These are phyloP conservation scores for Eremobia ochroleuca DNA, from an alignment of 2,888 invertebrate genomes.

Conservation along the genomic window DNA sequence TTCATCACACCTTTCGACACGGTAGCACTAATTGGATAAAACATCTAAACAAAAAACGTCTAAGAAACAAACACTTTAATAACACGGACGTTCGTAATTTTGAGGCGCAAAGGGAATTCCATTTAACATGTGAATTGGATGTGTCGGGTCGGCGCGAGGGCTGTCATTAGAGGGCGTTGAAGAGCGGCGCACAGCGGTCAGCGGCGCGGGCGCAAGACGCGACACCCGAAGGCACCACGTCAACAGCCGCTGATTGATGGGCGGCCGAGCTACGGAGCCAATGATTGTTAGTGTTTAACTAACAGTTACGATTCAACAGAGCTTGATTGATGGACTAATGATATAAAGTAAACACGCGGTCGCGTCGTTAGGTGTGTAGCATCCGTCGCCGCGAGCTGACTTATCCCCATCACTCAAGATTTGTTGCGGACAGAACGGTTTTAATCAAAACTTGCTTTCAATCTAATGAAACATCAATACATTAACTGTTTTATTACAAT, in stretches of 20 bases:
- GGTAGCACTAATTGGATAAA: slow-evolving; percentile 91
- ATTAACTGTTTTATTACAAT: slow-evolving; percentile 62
- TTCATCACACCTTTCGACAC: slow-evolving; percentile 90
- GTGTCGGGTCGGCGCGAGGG: slow-evolving; percentile 84
- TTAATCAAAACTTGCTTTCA: slow-evolving; percentile 72
- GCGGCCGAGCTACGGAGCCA: slow-evolving; percentile 79
- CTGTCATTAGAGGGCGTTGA: slow-evolving; percentile 83
- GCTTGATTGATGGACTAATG: slow-evolving; percentile 91
- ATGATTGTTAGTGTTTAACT: slow-evolving; percentile 89
- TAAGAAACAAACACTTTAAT: slow-evolving; percentile 90
- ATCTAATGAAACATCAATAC: slow-evolving; percentile 68
- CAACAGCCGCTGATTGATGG: slow-evolving; percentile 87
- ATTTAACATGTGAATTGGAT: slow-evolving; percentile 91
- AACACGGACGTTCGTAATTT: slow-evolving; percentile 86
- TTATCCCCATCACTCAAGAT: slow-evolving; percentile 76
- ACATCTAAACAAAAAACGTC: slow-evolving; percentile 86
- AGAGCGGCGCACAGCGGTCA: slow-evolving; percentile 58
- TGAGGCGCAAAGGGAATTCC: slow-evolving; percentile 88
- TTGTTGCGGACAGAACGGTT: slow-evolving; percentile 72
- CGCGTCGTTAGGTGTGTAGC: slow-evolving; percentile 79
- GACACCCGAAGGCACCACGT: slow-evolving; percentile 78
- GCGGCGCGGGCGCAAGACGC: slow-evolving; percentile 65
- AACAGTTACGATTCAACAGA: slow-evolving; percentile 89
- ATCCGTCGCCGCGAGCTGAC: slow-evolving; percentile 78
- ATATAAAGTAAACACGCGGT: slow-evolving; percentile 88